Conservation (phyloP, 2,797 vertebrate genomes). For the Eurystomus glaucurus region DNA sequence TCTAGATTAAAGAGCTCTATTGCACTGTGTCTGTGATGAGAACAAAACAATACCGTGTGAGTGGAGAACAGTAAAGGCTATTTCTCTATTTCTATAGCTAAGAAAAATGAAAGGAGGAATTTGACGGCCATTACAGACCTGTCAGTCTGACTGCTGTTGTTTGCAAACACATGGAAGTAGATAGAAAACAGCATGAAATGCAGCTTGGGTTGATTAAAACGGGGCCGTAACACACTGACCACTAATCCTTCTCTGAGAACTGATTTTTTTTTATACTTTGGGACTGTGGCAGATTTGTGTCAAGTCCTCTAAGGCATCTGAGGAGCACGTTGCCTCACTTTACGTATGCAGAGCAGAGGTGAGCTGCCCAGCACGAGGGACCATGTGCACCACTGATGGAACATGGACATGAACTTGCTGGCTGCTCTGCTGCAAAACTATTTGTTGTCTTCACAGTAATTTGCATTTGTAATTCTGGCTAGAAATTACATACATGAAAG, state of each 20-base stretch:
- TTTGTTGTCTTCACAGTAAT: neutral
- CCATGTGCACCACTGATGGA: fast-evolving
- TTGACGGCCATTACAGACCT: neutral
- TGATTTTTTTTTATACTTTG: neutral
- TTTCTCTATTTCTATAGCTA: neutral
- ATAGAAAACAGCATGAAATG: neutral
- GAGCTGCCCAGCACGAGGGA: neutral
- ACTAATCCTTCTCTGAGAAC: neutral
- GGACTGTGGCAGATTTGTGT: neutral
- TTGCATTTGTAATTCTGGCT: neutral
- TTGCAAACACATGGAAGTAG: neutral
- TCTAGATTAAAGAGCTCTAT: neutral
- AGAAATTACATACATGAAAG: neutral
- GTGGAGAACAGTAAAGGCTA: neutral
- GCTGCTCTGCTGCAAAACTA: neutral
- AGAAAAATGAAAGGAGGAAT: neutral
- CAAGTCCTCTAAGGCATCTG: neutral
- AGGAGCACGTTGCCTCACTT: neutral
- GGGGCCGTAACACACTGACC: fast-evolving
- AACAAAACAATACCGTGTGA: neutral
- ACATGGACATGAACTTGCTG: neutral
- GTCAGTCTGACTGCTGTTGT: neutral
- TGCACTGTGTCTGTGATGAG: neutral
- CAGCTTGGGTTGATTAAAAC: neutral
- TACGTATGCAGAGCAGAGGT: neutral